Conservation (phyloP, 2,888 invertebrate genomes). For the Athetis lepigone region DNA sequence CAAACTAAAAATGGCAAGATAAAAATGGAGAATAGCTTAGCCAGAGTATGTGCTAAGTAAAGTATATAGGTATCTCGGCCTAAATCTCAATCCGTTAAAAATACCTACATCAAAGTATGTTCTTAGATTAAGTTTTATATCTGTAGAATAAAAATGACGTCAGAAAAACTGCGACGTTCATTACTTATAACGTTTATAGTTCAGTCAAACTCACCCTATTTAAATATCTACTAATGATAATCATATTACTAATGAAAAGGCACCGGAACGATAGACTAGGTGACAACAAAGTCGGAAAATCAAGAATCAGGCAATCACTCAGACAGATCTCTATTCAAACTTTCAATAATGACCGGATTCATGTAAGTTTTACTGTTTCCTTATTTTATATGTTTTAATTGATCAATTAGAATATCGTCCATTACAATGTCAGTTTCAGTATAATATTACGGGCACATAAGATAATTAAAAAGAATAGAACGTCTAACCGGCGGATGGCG, state of each 20-base stretch:
- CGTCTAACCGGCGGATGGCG: slow-evolving; percentile 16
- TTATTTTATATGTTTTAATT: slow-evolving; percentile 9
- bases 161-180: no score
- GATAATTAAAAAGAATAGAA: slow-evolving; percentile 19
- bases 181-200: no score
- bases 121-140: slow-evolving; percentile 2
- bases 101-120: no score
- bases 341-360: slow-evolving; percentile 1
- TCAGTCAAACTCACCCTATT: no score
- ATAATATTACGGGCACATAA: slow-evolving; percentile 42
- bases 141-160: no score
- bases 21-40: no score
- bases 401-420: slow-evolving; percentile 4
- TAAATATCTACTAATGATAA: no score
- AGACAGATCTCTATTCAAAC: slow-evolving; percentile 6
- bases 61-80: no score
- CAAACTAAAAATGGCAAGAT: no score
- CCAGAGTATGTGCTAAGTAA: no score
- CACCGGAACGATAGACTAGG: slow-evolving; percentile 12
- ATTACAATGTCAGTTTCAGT: slow-evolving; percentile 13
- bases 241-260: slow-evolving; percentile 12
- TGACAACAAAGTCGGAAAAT: not conserved
- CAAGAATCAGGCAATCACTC: not conserved
- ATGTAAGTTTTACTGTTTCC: not conserved
- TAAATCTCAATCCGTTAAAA: no score